These are phyloP conservation scores for Kryptolebias marmoratus DNA, from an alignment of 2,113 vertebrate species.

Conservation along the genomic window DNA sequence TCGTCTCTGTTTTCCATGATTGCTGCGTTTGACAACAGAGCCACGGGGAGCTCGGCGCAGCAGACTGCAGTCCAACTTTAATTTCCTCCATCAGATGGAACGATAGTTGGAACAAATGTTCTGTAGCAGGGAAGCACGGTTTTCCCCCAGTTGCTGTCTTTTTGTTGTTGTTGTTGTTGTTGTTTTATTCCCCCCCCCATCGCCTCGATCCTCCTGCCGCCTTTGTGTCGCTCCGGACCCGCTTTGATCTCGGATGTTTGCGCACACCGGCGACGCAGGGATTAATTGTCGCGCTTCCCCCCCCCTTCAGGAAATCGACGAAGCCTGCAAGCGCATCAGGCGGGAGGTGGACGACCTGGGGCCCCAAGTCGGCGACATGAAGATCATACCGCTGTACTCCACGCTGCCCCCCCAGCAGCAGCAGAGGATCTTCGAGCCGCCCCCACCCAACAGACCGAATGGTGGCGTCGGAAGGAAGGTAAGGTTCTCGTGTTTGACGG, in stretches of 20 bases:
- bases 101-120: slow-evolving; percentile 78
- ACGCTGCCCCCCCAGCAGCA: slow-evolving; percentile 96
- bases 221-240: slow-evolving; percentile 56
- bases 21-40: slow-evolving; percentile 79
- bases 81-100: slow-evolving; percentile 80
- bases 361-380: slow-evolving; percentile 95
- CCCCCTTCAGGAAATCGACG: slow-evolving; percentile 92
- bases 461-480: slow-evolving; percentile 97
- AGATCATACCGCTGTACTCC: slow-evolving; percentile 97
- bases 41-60: slow-evolving; percentile 77
- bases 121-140: slow-evolving; percentile 67
- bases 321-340: slow-evolving; percentile 98
- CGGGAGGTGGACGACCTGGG: slow-evolving; percentile 95
- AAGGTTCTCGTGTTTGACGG: slow-evolving; percentile 30
- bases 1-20: slow-evolving; percentile 71
- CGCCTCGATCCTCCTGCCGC: slow-evolving; percentile 25
- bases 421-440: slow-evolving; percentile 95
- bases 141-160: slow-evolving; percentile 42
- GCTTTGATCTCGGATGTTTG: slow-evolving; percentile 37
- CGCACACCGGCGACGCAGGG: slow-evolving; percentile 17
- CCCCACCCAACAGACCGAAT: slow-evolving; percentile 92
- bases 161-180: not conserved
- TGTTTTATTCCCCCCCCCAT: not conserved
- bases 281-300: slow-evolving; percentile 37
- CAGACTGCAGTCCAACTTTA: slow-evolving; percentile 76